Evolutionary conservation across 2,113 vertebrate genomes (phyloP), one percentile per base, ranked within the genome.

Genomic region (Neodontobutis hainanensis): DNA sequence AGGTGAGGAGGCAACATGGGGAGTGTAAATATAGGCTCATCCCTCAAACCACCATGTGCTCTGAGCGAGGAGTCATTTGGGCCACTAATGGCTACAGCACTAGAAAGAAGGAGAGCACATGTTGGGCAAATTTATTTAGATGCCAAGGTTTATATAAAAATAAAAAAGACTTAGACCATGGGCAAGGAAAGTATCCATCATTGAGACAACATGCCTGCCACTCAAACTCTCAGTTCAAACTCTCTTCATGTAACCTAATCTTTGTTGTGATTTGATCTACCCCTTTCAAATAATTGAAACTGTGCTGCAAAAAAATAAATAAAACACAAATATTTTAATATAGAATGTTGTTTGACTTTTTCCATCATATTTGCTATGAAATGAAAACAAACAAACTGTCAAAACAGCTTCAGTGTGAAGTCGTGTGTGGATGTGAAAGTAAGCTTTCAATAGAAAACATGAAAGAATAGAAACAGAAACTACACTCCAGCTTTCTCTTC

Each of bases 21-120:
- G 66, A 6, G 84, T 65, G 89, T 87, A 90, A 90, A 91, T 88
- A 89, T 88, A 91, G 90, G 83, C 70, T 77, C 70, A 36, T 67
- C 68, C 16, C 61, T 76, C 42, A 38, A 77, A 65, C 48, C 68
- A 12, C 69, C 72, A 80, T 81, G 83, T 77, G 74, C 55, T 57
- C 2, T 11, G 19, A 14, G 32, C 2, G 19, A 2, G 32, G 44
- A 60, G 35, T 44, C 40, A 0, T 35, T 15, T 8, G 6, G 61
- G 61, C 52, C 56, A 61, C 68, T 64, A 64, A 75, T 50, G 15
- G 44, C 9, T 19, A 5, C 43, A 59, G 51, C 40, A 16, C 6
- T 49, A 58, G 45, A 7, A 19, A 14, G 19, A 36, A 14, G 12
- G 3, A 55, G 36, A 63, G 57, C 61, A 70, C 60, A 61, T 34